Percentiles rank a stretch among this genome's conserved stretches.
These are phyloP conservation scores for Crossocerus cetratus DNA, from an alignment of 2,888 invertebrate species.

Conservation along the genomic window DNA sequence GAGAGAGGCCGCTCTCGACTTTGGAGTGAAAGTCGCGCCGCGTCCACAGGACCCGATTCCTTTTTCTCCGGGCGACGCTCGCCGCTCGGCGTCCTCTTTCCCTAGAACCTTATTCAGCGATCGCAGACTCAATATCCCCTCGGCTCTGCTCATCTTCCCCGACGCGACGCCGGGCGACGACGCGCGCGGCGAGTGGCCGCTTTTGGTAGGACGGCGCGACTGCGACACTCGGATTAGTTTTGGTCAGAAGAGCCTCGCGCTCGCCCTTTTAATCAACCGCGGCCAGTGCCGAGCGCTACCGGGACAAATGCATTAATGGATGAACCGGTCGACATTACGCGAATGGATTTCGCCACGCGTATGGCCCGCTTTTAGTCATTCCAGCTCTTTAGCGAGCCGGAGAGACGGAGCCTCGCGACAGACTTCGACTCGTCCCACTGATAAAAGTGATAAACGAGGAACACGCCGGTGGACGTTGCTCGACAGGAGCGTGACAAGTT, in stretches of 20 bases:
- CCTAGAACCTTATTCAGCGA: neutral
- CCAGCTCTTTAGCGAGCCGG: neutral
- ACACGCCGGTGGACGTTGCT: too few relatives aligned
- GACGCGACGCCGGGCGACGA: neutral
- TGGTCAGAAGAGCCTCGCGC: neutral
- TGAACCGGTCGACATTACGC: constrained; percentile 28
- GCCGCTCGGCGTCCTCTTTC: too few relatives aligned
- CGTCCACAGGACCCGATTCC: constrained; percentile 15
- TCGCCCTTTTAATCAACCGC: too few relatives aligned
- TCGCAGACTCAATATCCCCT: neutral
- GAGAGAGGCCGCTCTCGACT: constrained; percentile 18
- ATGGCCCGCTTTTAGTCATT: neutral
- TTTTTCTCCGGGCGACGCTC: constrained; percentile 3
- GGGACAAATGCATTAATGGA: constrained; percentile 36
- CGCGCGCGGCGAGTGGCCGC: neutral
- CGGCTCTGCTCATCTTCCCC: neutral
- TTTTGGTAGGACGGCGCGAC: neutral
- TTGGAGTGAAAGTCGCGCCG: constrained; percentile 53
- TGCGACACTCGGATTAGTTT: neutral
- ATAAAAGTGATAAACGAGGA: too few relatives aligned
- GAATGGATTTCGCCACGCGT: neutral
- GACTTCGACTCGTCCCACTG: too few relatives aligned
- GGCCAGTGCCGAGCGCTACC: too few relatives aligned
- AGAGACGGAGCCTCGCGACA: too few relatives aligned
- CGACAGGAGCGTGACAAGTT: too few relatives aligned